Base-by-base conservation (phyloP, 1,140 invertebrate genomes). In the Saccostrea glomerata region DNA sequence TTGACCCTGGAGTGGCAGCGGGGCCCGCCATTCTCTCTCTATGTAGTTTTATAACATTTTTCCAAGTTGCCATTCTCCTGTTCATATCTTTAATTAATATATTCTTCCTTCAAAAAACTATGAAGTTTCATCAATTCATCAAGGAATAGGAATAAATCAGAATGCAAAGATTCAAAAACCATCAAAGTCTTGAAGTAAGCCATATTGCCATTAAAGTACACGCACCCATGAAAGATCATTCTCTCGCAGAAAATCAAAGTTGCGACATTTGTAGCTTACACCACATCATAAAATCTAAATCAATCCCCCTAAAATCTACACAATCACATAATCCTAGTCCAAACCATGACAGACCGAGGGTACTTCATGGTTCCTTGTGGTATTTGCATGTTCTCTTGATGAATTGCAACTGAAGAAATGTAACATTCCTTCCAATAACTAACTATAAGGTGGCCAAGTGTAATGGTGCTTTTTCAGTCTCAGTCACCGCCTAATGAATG, bases 381-480 rank as follows among this genome's bases (percentile, higher is more conserved):
- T 25, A 77, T 77, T 77, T 77, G 70, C 30, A 36, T 15, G 25
- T 15, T 77, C 70, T 77, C 70, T 17, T 23, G 25, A 36, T n/a
- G 30, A 23, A 12, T 73, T 73, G 23, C 66, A 12, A 77, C 70
- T 77, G 70, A 6, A 47, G 47, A 77, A 25, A 30, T 77, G 23
- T 36, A 40, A 77, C 70, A 30, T 25, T 12, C 25, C 30, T 36
- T 77, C 70, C 70, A 77, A 77, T 77, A 77, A 13, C 70, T 30
- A 73, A 36, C 30, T 36, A 77, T 77, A 23, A 77, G 70, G 70
- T 77, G 23, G 70, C 30, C 11, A 30, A 77, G 70, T 25, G 70
- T 77, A 77, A 73, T 77, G 70, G 25, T 25, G 25, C 13, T 77
- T 77, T 25, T 25, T 77, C 70, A 17, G 70, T 77, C 70, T 77